Percentiles rank a stretch among this genome's conserved stretches.
Evolutionary conservation across 2,888 invertebrate genomes (phyloP).

Genomic region (Cosmia trapezina): DNA sequence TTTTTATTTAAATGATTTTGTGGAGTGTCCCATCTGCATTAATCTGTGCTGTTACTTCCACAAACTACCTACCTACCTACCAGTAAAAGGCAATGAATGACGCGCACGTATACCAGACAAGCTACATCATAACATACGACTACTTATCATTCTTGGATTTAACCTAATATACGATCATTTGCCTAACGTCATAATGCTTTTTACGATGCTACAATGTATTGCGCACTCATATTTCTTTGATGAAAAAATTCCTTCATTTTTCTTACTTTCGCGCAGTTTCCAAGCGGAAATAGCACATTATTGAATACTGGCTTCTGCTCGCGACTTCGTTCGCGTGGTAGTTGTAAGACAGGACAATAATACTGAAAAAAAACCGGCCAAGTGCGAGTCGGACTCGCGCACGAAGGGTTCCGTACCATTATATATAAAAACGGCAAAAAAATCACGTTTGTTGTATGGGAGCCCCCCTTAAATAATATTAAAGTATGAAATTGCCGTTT

Average conservation of each 20-base stretch:
- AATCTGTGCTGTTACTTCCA: background rate
- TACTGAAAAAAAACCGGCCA: too few relatives aligned
- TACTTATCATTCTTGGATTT: slow-evolving; percentile 73
- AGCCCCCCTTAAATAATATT: too few relatives aligned
- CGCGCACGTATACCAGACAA: slow-evolving; percentile 37
- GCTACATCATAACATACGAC: slow-evolving; percentile 70
- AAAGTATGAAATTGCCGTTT: too few relatives aligned
- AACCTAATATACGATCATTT: slow-evolving; percentile 72
- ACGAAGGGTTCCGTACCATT: too few relatives aligned
- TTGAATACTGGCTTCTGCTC: background rate
- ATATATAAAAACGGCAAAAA: too few relatives aligned
- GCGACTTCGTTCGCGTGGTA: too few relatives aligned
- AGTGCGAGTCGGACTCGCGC: too few relatives aligned
- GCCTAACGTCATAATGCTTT: slow-evolving; percentile 63
- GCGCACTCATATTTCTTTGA: slow-evolving; percentile 49
- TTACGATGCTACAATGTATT: slow-evolving; percentile 59
- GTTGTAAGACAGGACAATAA: too few relatives aligned
- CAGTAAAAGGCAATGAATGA: slow-evolving; percentile 32
- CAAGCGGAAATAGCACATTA: slow-evolving; percentile 18
- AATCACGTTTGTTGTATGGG: too few relatives aligned
- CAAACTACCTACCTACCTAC: background rate
- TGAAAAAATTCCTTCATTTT: slow-evolving; percentile 44
- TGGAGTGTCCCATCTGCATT: too few relatives aligned
- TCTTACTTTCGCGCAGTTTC: slow-evolving; percentile 29
- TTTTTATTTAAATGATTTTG: too few relatives aligned